Evolutionary conservation across 2,888 invertebrate species (phyloP).

Genomic region (Drosophila paranaensis): DNA sequence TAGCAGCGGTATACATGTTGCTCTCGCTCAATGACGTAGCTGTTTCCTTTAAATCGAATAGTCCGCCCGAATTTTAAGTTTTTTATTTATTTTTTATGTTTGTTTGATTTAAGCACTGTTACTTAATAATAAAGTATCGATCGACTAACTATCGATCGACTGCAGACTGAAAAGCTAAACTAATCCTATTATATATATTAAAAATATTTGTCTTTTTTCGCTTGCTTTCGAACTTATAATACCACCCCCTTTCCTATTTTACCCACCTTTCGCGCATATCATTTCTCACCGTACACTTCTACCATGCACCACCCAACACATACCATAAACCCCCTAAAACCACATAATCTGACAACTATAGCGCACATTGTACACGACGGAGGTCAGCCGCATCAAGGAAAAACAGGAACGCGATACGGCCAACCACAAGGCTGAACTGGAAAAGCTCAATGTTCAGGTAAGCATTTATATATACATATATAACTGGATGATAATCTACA

Average conservation of each 20-base stretch:
- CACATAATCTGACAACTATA: slow-evolving; percentile 54
- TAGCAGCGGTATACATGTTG: slow-evolving; percentile 7
- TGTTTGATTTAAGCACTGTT: slow-evolving; percentile 1
- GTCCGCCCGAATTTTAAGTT: slow-evolving; percentile 33
- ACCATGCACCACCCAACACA: not conserved
- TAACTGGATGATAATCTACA: too few relatives aligned
- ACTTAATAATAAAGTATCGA: not conserved
- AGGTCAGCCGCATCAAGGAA: slow-evolving; percentile 82
- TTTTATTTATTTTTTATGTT: not conserved
- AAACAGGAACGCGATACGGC: slow-evolving; percentile 82
- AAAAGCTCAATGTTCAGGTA: slow-evolving; percentile 77
- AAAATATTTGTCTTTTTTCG: not conserved
- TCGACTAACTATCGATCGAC: not conserved
- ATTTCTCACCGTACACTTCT: not conserved
- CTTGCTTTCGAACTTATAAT: slow-evolving; percentile 23
- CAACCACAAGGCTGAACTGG: slow-evolving; percentile 66
- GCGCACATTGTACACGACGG: slow-evolving; percentile 84
- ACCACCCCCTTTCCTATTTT: not conserved
- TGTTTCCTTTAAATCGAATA: slow-evolving; percentile 19
- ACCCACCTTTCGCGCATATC: not conserved
- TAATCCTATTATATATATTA: not conserved
- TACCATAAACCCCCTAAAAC: not conserved
- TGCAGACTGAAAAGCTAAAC: not conserved
- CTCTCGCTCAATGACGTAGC: slow-evolving; percentile 24
- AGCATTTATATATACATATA: slow-evolving; percentile 3